phyloP scores from a whole-genome alignment of 2,888 invertebrate genomes.

The Mythimna vitellina region DNA sequence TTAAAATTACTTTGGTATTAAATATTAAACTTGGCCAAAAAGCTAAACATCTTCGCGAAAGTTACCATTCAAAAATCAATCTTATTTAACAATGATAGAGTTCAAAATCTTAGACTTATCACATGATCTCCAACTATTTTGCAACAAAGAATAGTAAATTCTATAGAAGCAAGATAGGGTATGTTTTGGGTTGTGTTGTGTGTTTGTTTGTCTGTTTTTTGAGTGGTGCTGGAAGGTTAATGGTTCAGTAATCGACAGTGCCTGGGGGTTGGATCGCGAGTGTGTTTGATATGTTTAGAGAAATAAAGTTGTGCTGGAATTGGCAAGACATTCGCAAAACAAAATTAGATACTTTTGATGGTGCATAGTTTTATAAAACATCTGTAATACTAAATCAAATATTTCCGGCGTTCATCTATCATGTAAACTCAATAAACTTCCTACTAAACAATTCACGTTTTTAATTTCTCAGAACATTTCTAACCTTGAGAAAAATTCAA shows the following conservation, averaged over 20 bases:
- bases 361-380: too few relatives aligned
- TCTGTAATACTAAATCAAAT: too few relatives aligned
- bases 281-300: constrained; percentile 82
- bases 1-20: constrained; percentile 7
- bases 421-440: too few relatives aligned
- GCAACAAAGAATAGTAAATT: constrained; percentile 31
- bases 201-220: constrained; percentile 51
- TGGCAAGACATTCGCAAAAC: constrained; percentile 12
- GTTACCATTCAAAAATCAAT: constrained; percentile 45
- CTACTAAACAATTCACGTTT: too few relatives aligned
- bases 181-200: constrained; percentile 57
- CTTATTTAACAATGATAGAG: constrained; percentile 24
- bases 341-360: too few relatives aligned
- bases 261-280: constrained; percentile 71
- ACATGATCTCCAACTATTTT: constrained; percentile 8
- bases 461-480: too few relatives aligned
- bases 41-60: constrained; percentile 43
- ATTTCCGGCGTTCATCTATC: too few relatives aligned
- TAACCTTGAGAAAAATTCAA: too few relatives aligned
- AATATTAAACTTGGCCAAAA: constrained; percentile 28
- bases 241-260: constrained; percentile 85
- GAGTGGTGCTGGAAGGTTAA: constrained; percentile 77
- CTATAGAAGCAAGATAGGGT: constrained; percentile 52
- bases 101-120: constrained; percentile 8
- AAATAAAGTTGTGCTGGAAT: constrained; percentile 55